Base-by-base conservation (phyloP, 2,113 vertebrate species). In the Cinclus cinclus region DNA sequence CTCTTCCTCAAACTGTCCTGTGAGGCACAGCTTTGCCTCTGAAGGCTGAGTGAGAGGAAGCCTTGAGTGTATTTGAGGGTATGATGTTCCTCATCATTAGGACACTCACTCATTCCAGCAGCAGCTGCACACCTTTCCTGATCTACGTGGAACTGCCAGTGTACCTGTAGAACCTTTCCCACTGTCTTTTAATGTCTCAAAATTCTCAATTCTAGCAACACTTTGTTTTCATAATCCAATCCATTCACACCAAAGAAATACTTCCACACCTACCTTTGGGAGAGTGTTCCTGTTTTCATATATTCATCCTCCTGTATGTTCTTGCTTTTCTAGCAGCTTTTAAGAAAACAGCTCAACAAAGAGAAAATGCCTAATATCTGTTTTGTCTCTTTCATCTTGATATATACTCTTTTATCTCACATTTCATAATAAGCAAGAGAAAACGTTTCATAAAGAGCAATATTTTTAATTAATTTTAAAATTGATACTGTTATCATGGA, bases 11-110 rank as follows among this genome's bases (percentile, higher is more conserved):
- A 2, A 30, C 7, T 53, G 44, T 69, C 28, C 37, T 49, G 6
- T 1, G 2, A 74, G 8, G 14, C 6, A 21, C 7, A 39, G 47
- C 2, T 64, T 64, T 70, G 13, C 1, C 3, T 20, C 15, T 31
- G 64, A 73, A 80, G 22, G 8, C 6, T 60, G 33, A 16, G 12
- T 27, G 4, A 56, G 13, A 39, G 52, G 33, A 76, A 60, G 1
- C 13, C 10, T 3, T 35, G 18, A 20, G 1, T 19, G 4, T 22
- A 5, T 56, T 58, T 49, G 11, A 16, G 5, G 0, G 20, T 67
- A 31, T 22, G 8, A 4, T 24, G 6, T 15, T 58, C 22, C 22
- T 78, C 16, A 15, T 33, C 15, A 4, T 17, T 24, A 47, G 3
- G 8, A 8, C 6, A 17, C 3, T 50, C 7, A 27, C 3, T 58